These are phyloP conservation scores for Actinostola sp. DNA, from an alignment of 92 coral and sea anemone genomes.

Conservation along the genomic window DNA sequence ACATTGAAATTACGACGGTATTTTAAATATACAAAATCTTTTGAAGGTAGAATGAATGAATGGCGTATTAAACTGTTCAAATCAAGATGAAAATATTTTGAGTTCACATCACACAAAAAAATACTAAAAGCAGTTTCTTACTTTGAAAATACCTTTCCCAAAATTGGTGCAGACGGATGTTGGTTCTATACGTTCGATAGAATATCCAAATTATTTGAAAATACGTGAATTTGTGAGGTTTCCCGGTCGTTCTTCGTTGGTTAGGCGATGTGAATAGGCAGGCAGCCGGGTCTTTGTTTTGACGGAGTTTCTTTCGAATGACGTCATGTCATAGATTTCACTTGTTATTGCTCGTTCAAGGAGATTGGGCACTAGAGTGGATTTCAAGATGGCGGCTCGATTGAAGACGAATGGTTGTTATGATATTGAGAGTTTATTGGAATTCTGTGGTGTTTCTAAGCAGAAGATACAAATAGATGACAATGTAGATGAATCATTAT, in stretches of 20 bases:
- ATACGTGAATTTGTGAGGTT: background rate
- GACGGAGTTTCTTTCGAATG: background rate
- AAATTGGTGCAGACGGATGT: background rate
- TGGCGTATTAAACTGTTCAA: too few species aligned
- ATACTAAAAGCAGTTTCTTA: background rate
- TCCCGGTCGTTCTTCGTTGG: background rate
- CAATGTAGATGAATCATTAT: slow-evolving; percentile 7
- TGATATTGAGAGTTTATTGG: slow-evolving; percentile 64
- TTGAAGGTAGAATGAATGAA: too few species aligned
- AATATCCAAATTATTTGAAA: background rate
- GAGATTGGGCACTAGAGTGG: slow-evolving; percentile 13
- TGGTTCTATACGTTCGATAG: background rate
- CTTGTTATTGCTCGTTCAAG: background rate
- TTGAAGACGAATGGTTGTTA: slow-evolving; percentile 63
- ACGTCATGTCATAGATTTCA: slow-evolving; percentile 7
- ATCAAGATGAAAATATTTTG: too few species aligned
- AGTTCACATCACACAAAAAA: background rate
- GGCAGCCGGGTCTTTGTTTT: slow-evolving; percentile 1
- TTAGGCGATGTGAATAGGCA: slow-evolving; percentile 6
- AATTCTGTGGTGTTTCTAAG: slow-evolving; percentile 61
- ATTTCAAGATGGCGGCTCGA: slow-evolving; percentile 71
- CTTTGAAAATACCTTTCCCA: background rate
- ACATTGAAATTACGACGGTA: too few species aligned
- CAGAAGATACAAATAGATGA: slow-evolving; percentile 47
- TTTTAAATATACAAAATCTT: too few species aligned